A percentile compares a stretch with the other conserved stretches of the same genome.
Evolutionary conservation across 2,888 invertebrate species (phyloP).

Genomic region (Temnothorax rugatulus): DNA sequence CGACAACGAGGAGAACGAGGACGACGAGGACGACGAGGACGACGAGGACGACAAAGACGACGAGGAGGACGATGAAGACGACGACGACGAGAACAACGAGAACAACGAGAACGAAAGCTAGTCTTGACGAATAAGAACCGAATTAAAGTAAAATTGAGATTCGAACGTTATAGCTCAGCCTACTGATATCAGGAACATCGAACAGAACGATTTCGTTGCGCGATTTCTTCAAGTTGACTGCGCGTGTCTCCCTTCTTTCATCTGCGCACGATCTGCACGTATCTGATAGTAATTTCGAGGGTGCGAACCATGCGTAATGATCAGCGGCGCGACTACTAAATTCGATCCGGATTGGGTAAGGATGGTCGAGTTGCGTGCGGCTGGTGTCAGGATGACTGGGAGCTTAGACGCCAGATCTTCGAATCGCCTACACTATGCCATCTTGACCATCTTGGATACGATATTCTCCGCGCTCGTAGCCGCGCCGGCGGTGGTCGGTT

Average conservation of each 20-base stretch:
- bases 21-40: neutral
- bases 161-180: no score
- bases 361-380: conserved; percentile 88
- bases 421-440: conserved; percentile 85
- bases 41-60: no score
- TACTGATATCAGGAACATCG: no score
- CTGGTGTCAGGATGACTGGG: conserved; percentile 90
- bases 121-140: neutral
- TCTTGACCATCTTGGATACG: conserved; percentile 91
- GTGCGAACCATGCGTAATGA: conserved; percentile 74
- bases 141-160: neutral
- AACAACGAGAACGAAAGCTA: neutral
- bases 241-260: neutral
- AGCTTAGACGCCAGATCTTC: conserved; percentile 87
- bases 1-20: neutral
- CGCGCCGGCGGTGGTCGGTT: conserved; percentile 93
- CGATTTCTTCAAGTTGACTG: neutral
- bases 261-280: no score
- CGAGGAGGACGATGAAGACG: no score
- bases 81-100: no score
- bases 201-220: no score
- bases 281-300: conserved; percentile 17
- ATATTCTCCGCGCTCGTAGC: conserved; percentile 91
- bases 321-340: conserved; percentile 73
- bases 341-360: conserved; percentile 77